Conservation (phyloP, 2,113 vertebrate species). For the Pseudorectes ferrugineus region DNA sequence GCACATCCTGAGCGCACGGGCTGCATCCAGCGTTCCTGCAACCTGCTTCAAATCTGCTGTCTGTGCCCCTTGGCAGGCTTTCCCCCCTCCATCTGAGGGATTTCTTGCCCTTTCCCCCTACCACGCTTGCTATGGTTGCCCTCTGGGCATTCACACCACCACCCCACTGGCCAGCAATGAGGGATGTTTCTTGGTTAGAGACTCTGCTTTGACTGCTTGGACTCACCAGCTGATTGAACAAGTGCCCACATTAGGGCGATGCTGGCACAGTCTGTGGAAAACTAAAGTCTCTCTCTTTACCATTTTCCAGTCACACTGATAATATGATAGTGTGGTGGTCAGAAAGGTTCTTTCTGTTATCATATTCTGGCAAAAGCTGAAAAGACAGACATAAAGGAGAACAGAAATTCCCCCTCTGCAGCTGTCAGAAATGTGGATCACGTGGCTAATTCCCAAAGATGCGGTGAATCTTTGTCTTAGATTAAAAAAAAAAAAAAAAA, state of each 20-base stretch:
- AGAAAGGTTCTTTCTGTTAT: not conserved
- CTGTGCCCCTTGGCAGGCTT: not conserved
- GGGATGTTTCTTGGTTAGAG: not conserved
- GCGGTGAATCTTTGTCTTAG: not conserved
- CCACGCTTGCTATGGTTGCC: not conserved
- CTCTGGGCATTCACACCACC: not conserved
- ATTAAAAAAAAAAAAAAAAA: not conserved
- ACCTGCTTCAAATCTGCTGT: fast-evolving
- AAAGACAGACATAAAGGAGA: not conserved
- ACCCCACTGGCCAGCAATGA: not conserved
- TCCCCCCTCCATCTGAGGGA: not conserved
- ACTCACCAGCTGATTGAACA: not conserved
- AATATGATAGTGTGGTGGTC: fast-evolving
- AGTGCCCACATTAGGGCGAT: not conserved
- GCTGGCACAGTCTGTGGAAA: not conserved
- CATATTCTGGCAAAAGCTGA: not conserved
- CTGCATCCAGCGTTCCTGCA: not conserved
- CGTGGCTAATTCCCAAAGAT: not conserved
- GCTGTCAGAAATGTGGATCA: not conserved
- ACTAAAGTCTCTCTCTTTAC: not conserved
- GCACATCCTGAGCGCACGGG: fast-evolving
- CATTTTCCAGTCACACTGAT: not conserved
- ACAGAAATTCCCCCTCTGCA: not conserved
- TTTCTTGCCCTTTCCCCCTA: not conserved
- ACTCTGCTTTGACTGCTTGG: not conserved